These are phyloP conservation scores for Drosophila prosaltans DNA, from an alignment of 1,140 invertebrate species.

Conservation along the genomic window DNA sequence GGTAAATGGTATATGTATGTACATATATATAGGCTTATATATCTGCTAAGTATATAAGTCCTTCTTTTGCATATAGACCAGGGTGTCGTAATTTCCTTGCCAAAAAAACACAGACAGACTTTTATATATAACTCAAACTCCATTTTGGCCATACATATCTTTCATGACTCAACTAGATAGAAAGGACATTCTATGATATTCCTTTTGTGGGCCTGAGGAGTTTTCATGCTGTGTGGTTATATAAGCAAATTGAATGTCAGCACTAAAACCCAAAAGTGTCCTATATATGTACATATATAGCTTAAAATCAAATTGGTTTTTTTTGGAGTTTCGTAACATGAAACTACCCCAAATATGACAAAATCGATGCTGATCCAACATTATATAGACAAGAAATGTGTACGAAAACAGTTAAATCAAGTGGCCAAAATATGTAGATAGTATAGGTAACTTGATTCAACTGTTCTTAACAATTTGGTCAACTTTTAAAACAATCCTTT, in stretches of 20 bases:
- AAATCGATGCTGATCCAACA: not conserved
- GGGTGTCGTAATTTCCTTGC: slow-evolving; percentile 81
- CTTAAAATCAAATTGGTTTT: slow-evolving; percentile 16
- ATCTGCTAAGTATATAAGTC: slow-evolving; percentile 32
- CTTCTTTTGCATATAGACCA: slow-evolving; percentile 40
- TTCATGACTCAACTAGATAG: slow-evolving; percentile 20
- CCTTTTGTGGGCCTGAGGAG: slow-evolving; percentile 26
- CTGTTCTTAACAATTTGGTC: no score
- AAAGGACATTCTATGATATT: slow-evolving; percentile 9
- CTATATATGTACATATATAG: slow-evolving; percentile 48
- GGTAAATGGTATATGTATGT: slow-evolving; percentile 20
- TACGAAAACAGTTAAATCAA: not conserved
- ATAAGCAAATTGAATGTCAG: slow-evolving; percentile 68
- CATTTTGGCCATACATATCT: slow-evolving; percentile 51
- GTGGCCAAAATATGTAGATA: no score
- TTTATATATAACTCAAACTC: slow-evolving; percentile 64
- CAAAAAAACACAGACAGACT: slow-evolving; percentile 47
- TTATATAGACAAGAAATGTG: not conserved
- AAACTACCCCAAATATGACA: slow-evolving; percentile 3
- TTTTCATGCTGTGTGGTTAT: slow-evolving; percentile 36
- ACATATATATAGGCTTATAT: slow-evolving; percentile 16
- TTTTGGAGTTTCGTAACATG: not conserved
- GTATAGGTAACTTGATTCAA: no score
- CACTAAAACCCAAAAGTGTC: slow-evolving; percentile 40
- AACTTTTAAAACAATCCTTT: no score